Percentiles rank a stretch among this genome's conserved stretches.
Evolutionary conservation across 2,797 vertebrate genomes (phyloP).

Genomic region (Dromococcyx pavoninus): DNA sequence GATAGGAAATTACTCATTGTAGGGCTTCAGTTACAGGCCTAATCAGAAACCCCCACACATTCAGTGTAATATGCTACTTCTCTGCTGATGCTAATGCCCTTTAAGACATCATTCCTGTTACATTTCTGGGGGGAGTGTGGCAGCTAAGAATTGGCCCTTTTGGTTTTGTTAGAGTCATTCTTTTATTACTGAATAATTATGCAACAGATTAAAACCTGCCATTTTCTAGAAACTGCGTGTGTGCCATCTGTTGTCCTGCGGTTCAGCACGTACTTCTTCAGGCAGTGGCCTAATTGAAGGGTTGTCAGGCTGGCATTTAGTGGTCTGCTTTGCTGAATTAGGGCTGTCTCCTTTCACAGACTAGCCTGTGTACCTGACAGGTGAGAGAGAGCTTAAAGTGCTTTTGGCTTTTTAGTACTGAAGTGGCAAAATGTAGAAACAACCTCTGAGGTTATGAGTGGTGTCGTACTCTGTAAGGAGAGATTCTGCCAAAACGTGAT

Average conservation of each 20-base stretch:
- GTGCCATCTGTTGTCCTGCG: constrained; percentile 47
- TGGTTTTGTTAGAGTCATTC: neutral
- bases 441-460: neutral
- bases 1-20: constrained; percentile 32
- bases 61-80: neutral
- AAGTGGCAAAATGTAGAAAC: neutral
- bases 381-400: neutral
- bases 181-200: constrained; percentile 27
- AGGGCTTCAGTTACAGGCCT: neutral
- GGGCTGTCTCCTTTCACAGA: neutral
- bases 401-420: neutral
- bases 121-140: neutral
- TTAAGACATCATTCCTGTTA: constrained; percentile 33
- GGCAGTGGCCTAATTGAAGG: neutral
- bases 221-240: neutral
- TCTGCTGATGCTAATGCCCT: constrained; percentile 25
- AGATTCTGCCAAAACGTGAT: neutral
- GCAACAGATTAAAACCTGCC: neutral
- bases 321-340: neutral
- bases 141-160: constrained; percentile 20
- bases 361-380: neutral
- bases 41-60: neutral
- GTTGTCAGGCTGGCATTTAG: neutral
- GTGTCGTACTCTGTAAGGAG: neutral
- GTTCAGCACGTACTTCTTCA: neutral